These are phyloP conservation scores for Galemys pyrenaicus DNA, from an alignment of 2,113 vertebrate genomes.

Conservation along the genomic window DNA sequence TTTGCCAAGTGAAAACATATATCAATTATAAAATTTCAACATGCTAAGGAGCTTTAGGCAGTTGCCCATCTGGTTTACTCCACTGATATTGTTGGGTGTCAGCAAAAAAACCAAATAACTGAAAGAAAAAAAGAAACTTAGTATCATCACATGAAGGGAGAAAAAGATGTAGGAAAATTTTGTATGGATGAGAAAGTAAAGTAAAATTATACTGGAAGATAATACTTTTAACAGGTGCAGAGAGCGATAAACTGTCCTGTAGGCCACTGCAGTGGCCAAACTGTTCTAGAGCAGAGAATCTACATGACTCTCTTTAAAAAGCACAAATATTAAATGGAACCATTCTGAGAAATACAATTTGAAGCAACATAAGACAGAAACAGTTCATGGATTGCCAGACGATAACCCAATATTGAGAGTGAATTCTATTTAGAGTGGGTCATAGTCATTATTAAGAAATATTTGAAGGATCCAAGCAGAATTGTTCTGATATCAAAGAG, in stretches of 20 bases:
- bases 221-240: background rate
- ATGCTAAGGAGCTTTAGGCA: background rate
- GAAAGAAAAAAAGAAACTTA: background rate
- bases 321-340: background rate
- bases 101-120: background rate
- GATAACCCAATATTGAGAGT: background rate
- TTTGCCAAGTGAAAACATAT: background rate
- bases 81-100: background rate
- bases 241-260: background rate
- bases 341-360: background rate
- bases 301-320: background rate
- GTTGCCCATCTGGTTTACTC: background rate
- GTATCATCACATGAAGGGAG: background rate
- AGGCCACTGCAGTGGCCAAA: background rate
- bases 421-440: background rate
- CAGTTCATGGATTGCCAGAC: background rate
- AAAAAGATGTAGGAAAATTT: background rate
- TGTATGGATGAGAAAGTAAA: background rate
- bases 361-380: background rate
- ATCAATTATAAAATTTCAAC: background rate
- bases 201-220: background rate
- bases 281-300: background rate
- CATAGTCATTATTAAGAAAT: background rate
- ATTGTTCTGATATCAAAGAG: background rate
- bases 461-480: background rate